A percentile compares a stretch with the other conserved stretches of the same genome.
Evolutionary conservation across 2,797 vertebrate species (phyloP).

Genomic region (Malurus leucopterus): DNA sequence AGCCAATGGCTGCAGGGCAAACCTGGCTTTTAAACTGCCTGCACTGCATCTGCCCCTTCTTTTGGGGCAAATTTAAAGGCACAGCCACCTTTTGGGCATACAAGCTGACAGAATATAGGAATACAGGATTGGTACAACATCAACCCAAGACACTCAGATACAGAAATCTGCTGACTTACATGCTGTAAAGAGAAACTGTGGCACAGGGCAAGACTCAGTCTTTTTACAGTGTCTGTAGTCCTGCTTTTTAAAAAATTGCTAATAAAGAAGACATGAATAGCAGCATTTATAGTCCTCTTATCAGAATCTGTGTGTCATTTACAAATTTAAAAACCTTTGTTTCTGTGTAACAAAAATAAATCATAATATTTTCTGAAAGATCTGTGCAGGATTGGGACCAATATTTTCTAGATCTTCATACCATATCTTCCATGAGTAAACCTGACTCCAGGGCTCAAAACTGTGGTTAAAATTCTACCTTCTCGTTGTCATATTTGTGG

Average conservation of each 20-base stretch:
- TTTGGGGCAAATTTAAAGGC: no score
- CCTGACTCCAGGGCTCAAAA: neutral
- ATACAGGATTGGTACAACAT: no score
- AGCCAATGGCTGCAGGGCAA: no score
- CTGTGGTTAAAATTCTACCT: neutral
- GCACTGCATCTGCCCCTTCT: no score
- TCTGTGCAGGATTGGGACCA: neutral
- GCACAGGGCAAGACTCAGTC: accelerated
- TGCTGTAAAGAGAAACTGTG: neutral
- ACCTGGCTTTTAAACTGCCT: no score
- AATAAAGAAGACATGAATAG: neutral
- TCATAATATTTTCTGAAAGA: neutral
- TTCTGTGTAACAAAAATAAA: neutral
- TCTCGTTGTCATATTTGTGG: accelerated
- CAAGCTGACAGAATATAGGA: no score
- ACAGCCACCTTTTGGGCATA: no score
- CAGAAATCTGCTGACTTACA: neutral
- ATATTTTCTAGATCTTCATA: neutral
- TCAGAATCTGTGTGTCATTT: neutral
- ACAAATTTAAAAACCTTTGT: neutral
- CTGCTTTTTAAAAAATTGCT: neutral
- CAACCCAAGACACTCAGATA: neutral
- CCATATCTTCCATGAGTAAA: neutral
- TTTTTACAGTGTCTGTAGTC: neutral
- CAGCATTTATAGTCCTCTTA: neutral